Evolutionary conservation across 2,797 vertebrate species (phyloP), one percentile per base, ranked within the genome.

Genomic region (Cheracebus regulus): DNA sequence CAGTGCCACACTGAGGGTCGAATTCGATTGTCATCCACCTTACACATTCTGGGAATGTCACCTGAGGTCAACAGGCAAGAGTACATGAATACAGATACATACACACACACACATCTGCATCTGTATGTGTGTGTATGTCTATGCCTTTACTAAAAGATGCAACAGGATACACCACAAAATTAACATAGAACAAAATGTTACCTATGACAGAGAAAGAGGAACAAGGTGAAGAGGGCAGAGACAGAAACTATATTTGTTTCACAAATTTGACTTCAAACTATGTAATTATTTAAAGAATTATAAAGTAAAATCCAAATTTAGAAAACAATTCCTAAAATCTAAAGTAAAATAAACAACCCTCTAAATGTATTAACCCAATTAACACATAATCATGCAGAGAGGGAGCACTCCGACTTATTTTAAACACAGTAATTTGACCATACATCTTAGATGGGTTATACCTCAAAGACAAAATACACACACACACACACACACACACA

Each of bases 1-100:
- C 99, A 0, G 99, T 99, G 90, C 99, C 99, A 98, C 99, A 99
- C 96, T 99, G 99, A 64, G 99, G 99, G 97, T 99, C 99, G 98
- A 99, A 99, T 97, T 99, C 99, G 0, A 99, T 99, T 67, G 99
- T 99, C 96, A 99, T 99, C 99, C 99, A 99, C 48, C 99, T 99
- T 80, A 99, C 99, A 90, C 99, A 99, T 96, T 99, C 99, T 93
- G 99, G 99, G 97, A 99, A 99, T 28, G 99, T 99, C 24, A 99
- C 99, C 99, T 99, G 95, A 88, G 97, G 94, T 24, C 94, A 97
- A 98, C 0, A 93, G 52, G 73, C 46, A 94, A 93, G 13, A 90
- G 28, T 24, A 50, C 20, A 95, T 72, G 17, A 84, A 88, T 15
- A 73, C 5, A 17, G 15, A 70, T 9, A 52, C 17, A 67, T 1